Percentiles rank a stretch among this genome's conserved stretches.
These are phyloP conservation scores for Molothrus aeneus DNA, from an alignment of 2,797 vertebrate genomes.

Conservation along the genomic window DNA sequence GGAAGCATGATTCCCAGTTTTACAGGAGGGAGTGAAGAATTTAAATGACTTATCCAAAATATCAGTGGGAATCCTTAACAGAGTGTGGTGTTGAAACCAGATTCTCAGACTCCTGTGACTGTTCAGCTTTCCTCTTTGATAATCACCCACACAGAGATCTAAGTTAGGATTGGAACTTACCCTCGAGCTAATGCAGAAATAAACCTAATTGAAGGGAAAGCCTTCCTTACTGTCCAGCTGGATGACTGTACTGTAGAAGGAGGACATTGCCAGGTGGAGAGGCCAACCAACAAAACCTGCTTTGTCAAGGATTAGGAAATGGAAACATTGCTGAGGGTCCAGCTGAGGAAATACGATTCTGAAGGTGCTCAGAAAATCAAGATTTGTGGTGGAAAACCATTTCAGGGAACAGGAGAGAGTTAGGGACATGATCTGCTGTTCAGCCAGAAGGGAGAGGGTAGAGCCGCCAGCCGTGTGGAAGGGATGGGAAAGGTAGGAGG, in stretches of 20 bases:
- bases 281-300: not conserved
- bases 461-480: not conserved
- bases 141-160: not conserved
- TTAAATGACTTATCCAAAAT: not conserved
- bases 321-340: not conserved
- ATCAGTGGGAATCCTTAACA: not conserved
- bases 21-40: constrained; percentile 8
- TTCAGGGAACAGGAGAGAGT: not conserved
- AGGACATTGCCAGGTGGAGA: not conserved
- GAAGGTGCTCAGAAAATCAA: constrained; percentile 3
- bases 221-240: not conserved
- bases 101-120: not conserved
- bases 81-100: constrained; percentile 1
- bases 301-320: not conserved
- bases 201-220: not conserved
- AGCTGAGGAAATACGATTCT: not conserved
- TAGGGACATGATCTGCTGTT: not conserved
- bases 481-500: constrained; percentile 32
- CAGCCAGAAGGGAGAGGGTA: not conserved
- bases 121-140: constrained; percentile 19
- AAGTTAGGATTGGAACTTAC: not conserved
- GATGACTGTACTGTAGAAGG: not conserved
- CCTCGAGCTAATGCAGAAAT: not conserved
- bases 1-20: not conserved
- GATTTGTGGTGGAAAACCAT: not conserved